phyloP scores from a whole-genome alignment of 2,888 invertebrate genomes.

The Nomada fabriciana region DNA sequence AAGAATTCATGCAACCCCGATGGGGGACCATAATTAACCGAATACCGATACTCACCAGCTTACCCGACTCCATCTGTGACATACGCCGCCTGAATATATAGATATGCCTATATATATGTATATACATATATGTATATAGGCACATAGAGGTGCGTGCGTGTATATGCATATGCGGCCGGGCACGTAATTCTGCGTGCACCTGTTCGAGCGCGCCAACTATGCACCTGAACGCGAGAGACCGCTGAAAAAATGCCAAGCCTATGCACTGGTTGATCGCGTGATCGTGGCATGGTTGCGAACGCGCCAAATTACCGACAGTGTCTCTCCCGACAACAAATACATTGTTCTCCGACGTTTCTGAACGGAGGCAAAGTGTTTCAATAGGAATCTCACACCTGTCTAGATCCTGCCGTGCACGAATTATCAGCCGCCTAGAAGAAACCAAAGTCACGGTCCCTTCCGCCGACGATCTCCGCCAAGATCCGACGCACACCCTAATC shows the following conservation, averaged over 20 bases:
- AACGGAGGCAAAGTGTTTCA: too few relatives aligned
- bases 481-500: not conserved
- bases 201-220: slow-evolving; percentile 69
- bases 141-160: slow-evolving; percentile 17
- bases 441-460: too few relatives aligned
- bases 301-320: too few relatives aligned
- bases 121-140: not conserved
- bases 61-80: slow-evolving; percentile 78
- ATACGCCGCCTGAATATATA: slow-evolving; percentile 64
- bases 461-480: not conserved
- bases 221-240: slow-evolving; percentile 38
- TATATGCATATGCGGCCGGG: slow-evolving; percentile 50
- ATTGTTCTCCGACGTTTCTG: too few relatives aligned
- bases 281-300: too few relatives aligned
- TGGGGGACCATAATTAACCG: slow-evolving; percentile 84
- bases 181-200: slow-evolving; percentile 80
- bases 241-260: slow-evolving; percentile 31
- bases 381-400: too few relatives aligned
- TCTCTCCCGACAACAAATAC: too few relatives aligned
- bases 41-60: slow-evolving; percentile 83
- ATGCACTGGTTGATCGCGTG: slow-evolving; percentile 1
- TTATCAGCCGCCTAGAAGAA: too few relatives aligned
- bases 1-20: slow-evolving; percentile 83
- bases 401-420: too few relatives aligned
- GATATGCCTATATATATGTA: slow-evolving; percentile 10